Base-by-base conservation (phyloP, 1,140 invertebrate genomes). In the Cydia pomonella region DNA sequence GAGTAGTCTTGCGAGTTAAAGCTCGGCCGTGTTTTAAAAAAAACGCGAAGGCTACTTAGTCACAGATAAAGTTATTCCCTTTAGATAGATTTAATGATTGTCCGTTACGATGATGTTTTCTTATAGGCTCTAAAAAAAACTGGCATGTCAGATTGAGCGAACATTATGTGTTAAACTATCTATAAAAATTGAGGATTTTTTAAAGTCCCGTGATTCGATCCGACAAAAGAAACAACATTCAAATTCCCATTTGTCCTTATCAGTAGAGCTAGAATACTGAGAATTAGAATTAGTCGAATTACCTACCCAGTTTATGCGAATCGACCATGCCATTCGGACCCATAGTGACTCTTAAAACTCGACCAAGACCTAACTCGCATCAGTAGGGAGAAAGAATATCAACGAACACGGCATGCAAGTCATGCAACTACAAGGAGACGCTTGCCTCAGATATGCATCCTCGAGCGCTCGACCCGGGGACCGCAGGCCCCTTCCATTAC, bases 391-490 rank as follows among this genome's bases (percentile, higher is more conserved):
- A 76, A 38, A 41, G 53, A 69, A 64, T 74, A 73, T 38, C 1
- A 63, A 69, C 50, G 75, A 77, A 79, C 73, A 77, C 47, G 47
- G 76, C 86, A 89, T 86, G 84, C 53, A 59, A 59, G 16, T 12
- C 53, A 59, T 59, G 53, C 85, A 89, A 85, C 84, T 87, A 90
- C 82, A 82, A 84, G 79, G 82, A 86, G 82, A 87, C 87, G 84
- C 91, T 92, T 92, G 91, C 91, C 91, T 91, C 89, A 87, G 59
- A 90, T 92, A 92, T 92, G 91, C 91, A 92, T 92, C 91, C 91
- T 91, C 86, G 86, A 84, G 84, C 86, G 75, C 77, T 79, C 72
- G 76, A 75, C 79, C 80, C 64, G 77, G 78, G 76, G 76, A 80
- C 83, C 84, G 81, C 80, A 78, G 78, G 79, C 85, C 85, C 80